Evolutionary conservation across 2,888 invertebrate genomes (phyloP).

Genomic region (Chaitophorus viminalis): DNA sequence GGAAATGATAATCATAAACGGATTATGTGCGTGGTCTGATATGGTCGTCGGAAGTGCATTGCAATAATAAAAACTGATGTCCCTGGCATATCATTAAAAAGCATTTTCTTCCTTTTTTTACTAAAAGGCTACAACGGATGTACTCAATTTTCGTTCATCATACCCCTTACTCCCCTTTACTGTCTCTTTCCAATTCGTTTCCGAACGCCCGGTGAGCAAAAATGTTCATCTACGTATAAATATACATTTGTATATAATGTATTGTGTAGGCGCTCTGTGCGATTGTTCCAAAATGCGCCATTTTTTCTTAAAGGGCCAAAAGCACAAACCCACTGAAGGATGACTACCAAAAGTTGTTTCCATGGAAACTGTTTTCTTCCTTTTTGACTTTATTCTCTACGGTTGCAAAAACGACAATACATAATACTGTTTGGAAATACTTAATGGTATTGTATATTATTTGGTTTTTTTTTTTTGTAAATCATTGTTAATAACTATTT

Average conservation of each 20-base stretch:
- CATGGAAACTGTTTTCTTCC: constrained; percentile 57
- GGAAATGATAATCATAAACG: constrained; percentile 58
- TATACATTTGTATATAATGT: constrained; percentile 30
- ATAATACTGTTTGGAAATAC: constrained; percentile 34
- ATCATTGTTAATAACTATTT: not conserved
- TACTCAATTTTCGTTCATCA: constrained; percentile 53
- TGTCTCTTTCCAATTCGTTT: constrained; percentile 43
- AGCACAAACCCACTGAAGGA: constrained; percentile 58
- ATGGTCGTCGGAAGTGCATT: constrained; percentile 29
- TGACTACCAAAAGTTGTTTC: constrained; percentile 55
- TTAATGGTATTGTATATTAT: constrained; percentile 2
- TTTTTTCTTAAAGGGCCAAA: constrained; percentile 51
- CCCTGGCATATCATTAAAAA: constrained; percentile 56
- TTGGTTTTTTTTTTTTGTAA: not conserved
- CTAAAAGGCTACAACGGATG: constrained; percentile 57
- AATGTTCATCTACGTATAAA: constrained; percentile 5
- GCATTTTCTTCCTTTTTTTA: constrained; percentile 27
- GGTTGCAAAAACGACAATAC: constrained; percentile 27
- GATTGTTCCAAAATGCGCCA: constrained; percentile 49
- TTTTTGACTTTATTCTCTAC: constrained; percentile 34
- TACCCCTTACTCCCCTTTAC: constrained; percentile 38
- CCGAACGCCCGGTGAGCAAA: constrained; percentile 47
- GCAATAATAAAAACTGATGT: constrained; percentile 56
- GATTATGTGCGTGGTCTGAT: constrained; percentile 52
- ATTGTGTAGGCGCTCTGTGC: constrained; percentile 41